Base-by-base conservation (phyloP, 2,113 vertebrate species). In the Seriola rivoliana region DNA sequence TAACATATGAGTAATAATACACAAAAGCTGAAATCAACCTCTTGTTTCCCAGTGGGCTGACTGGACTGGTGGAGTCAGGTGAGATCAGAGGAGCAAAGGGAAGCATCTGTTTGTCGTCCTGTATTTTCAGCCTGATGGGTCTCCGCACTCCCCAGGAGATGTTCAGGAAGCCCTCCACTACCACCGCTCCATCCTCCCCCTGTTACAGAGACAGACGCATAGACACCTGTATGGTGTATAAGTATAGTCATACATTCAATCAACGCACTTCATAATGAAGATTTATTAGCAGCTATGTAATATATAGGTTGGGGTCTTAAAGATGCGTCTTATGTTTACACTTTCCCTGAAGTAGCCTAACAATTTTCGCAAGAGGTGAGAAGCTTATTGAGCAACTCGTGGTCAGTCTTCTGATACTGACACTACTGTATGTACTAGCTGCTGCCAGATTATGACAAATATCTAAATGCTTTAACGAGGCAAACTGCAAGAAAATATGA, bases 91-190 rank as follows among this genome's bases (percentile, higher is more conserved):
- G 85, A 57, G 88, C 78, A 50, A 95, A 92, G 12, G 94, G 90
- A 21, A 93, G 85, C 3, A 89, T 92, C 78, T 95, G 96, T 68
- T 96, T 97, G 55, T 98, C 96, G 86, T 99, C 97, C 82, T 99
- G 97, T 85, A 98, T 97, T 93, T 98, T 97, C 16, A 99, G 89
- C n/a, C 93, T 92, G 87, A 99, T 99, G 3, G 96, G 97, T 71
- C 91, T 93, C 11, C 91, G 92, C 4, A 98, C 94, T 59, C 98
- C 97, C 97, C 98, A 99, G 38, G 94, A 98, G 87, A 99, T 95
- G 2, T 96, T 96, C 77, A 99, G 83, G 80, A 95, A 92, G 3
- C 97, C 98, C 85, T 98, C 97, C 25, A 98, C 91, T 63, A 95
- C 91, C 55, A 96, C 94, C 13, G 93, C 71, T 34, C 91, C 92